Percentiles rank a stretch among this genome's conserved stretches.
Evolutionary conservation across 2,113 vertebrate species (phyloP).

Genomic region (Malaclemys terrapin): DNA sequence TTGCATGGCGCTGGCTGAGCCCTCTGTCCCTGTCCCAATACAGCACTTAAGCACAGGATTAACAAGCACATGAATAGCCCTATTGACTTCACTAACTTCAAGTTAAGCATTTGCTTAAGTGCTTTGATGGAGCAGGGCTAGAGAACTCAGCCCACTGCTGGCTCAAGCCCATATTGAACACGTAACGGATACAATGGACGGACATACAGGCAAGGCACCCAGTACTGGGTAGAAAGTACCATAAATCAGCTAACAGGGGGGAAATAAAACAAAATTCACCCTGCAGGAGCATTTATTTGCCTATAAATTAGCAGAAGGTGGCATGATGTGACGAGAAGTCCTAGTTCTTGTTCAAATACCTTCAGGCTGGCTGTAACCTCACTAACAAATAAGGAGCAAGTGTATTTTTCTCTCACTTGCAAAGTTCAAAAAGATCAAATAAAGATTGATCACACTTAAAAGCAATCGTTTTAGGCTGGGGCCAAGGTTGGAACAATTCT

Average conservation of each 20-base stretch:
- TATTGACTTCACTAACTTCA: background rate
- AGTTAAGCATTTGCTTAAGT: background rate
- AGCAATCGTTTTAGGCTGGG: background rate
- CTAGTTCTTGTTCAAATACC: background rate
- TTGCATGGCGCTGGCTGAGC: background rate
- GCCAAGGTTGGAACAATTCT: background rate
- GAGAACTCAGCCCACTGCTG: background rate
- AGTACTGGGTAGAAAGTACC: background rate
- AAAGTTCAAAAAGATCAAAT: background rate
- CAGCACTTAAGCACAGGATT: background rate
- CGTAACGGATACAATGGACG: background rate
- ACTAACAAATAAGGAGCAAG: background rate
- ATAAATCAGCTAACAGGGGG: background rate
- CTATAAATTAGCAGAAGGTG: background rate
- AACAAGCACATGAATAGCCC: slow-evolving; percentile 4
- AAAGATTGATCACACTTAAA: background rate
- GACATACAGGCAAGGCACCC: background rate
- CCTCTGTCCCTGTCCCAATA: background rate
- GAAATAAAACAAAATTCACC: background rate
- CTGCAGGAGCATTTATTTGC: rapidly evolving
- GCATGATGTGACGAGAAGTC: rapidly evolving
- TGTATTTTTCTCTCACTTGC: background rate
- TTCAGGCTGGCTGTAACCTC: background rate
- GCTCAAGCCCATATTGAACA: background rate
- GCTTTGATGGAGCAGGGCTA: background rate